A percentile compares a stretch with the other conserved stretches of the same genome.
Conservation (phyloP, 2,113 vertebrate genomes). For the Poeciliopsis turrubarensis region DNA sequence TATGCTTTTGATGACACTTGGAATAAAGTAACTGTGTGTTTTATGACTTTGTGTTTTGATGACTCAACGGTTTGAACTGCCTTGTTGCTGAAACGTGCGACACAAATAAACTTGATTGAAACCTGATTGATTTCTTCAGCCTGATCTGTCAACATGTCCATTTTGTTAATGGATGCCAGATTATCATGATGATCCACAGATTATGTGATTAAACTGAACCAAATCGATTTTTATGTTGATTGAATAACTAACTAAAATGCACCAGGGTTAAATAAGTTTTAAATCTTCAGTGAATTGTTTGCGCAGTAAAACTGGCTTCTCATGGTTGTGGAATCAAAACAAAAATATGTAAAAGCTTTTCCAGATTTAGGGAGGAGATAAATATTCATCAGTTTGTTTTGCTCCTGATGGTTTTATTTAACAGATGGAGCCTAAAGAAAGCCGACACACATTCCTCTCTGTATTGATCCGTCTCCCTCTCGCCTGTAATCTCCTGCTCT, state of each 20-base stretch:
- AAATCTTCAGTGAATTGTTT: neutral
- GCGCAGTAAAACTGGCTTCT: constrained; percentile 11
- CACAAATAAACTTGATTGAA: too few species aligned
- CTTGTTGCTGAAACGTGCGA: too few species aligned
- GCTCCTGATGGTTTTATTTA: constrained; percentile 54
- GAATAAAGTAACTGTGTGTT: too few species aligned
- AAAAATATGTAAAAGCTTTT: constrained; percentile 19
- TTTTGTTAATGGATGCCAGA: constrained; percentile 27
- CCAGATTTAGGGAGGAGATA: constrained; percentile 23
- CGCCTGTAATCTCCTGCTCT: constrained; percentile 32
- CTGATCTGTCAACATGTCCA: constrained; percentile 48
- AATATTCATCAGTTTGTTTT: constrained; percentile 45
- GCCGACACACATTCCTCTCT: constrained; percentile 34
- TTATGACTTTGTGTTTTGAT: too few species aligned
- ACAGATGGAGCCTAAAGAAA: constrained; percentile 39
- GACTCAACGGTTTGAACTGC: too few species aligned
- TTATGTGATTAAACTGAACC: too few species aligned
- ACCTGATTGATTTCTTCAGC: constrained; percentile 12
- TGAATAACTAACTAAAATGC: neutral
- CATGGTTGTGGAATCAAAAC: constrained; percentile 34
- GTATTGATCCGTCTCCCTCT: constrained; percentile 41
- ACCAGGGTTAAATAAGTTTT: neutral
- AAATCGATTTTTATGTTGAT: neutral
- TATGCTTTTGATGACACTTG: too few species aligned
- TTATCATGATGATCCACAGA: neutral